Base-by-base conservation (phyloP, 1,140 invertebrate genomes). In the Sitodiplosis mosellana region DNA sequence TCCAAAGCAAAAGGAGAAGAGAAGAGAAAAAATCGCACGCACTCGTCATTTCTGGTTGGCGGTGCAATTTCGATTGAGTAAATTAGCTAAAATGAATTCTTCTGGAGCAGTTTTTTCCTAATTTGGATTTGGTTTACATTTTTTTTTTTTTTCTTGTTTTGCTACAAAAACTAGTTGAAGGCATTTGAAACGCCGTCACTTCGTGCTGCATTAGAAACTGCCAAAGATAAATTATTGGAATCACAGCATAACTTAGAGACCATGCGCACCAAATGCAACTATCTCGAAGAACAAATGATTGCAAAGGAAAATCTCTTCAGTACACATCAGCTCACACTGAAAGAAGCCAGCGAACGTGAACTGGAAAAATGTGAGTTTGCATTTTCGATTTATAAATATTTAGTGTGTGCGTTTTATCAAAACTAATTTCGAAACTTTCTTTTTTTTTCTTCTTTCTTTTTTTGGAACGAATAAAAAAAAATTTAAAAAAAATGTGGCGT, bases 121-220 rank as follows among this genome's bases (percentile, higher is more conserved):
- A 40, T 40, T 43, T 43, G 10, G 18, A 11, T 43, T 43, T 18
- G 5, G 41, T 2, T 43, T 43, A 19, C 2, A 18, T 33, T 45
- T 27, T 27, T 27, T 27, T 33, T 33, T 33, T 15, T 27, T 3
- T 43, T 55, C 53, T 43, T 60, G 22, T 66, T 66, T 46, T n/a
- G n/a, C n/a, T n/a, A n/a, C n/a, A n/a, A n/a, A n/a, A n/a, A n/a
- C n/a, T 58, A 80, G 77, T 66, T 77, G 51, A 75, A 78, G 51
- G 75, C 73, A 1, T 75, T 73, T 53, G 60, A 66, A 43, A 70
- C 68, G 21, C 71, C 69, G 12, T 61, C 57, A 45, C 57, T 74
- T 41, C 74, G 69, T 59, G 61, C 66, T 50, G 67, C 76, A 53
- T 65, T 69, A 48, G 60, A 70, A 21, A 72, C 64, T 48, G 61